These are phyloP conservation scores for Sesamia inferens DNA, from an alignment of 2,888 invertebrate species.

Conservation along the genomic window DNA sequence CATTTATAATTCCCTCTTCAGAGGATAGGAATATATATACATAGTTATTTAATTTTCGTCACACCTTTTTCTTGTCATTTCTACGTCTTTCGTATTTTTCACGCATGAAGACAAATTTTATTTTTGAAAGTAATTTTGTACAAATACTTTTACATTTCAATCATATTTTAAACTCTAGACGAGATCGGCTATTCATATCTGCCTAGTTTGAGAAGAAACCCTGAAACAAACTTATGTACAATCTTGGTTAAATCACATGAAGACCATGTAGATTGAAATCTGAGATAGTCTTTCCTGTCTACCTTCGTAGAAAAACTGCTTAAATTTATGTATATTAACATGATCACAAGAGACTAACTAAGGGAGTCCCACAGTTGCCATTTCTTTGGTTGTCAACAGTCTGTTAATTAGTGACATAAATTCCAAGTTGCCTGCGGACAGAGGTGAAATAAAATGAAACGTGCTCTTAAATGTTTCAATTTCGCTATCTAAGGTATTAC, in stretches of 20 bases:
- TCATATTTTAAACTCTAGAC: too few relatives aligned
- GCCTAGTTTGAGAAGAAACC: too few relatives aligned
- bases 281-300: not conserved
- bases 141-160: too few relatives aligned
- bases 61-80: not conserved
- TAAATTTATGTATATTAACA: not conserved
- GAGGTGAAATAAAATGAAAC: not conserved
- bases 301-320: not conserved
- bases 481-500: too few relatives aligned
- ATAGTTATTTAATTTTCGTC: not conserved
- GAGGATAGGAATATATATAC: not conserved
- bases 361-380: not conserved
- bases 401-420: not conserved
- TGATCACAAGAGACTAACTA: not conserved
- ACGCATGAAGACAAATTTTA: too few relatives aligned
- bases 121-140: too few relatives aligned
- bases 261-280: too few relatives aligned
- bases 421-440: not conserved
- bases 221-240: too few relatives aligned
- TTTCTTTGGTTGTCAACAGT: not conserved
- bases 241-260: too few relatives aligned
- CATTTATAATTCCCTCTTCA: constrained; percentile 5
- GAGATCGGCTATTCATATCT: too few relatives aligned
- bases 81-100: not conserved
- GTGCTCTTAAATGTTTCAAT: not conserved